A percentile compares a stretch with the other conserved stretches of the same genome.
Evolutionary conservation across 2,888 invertebrate species (phyloP).

Genomic region (Podabrus alpinus): DNA sequence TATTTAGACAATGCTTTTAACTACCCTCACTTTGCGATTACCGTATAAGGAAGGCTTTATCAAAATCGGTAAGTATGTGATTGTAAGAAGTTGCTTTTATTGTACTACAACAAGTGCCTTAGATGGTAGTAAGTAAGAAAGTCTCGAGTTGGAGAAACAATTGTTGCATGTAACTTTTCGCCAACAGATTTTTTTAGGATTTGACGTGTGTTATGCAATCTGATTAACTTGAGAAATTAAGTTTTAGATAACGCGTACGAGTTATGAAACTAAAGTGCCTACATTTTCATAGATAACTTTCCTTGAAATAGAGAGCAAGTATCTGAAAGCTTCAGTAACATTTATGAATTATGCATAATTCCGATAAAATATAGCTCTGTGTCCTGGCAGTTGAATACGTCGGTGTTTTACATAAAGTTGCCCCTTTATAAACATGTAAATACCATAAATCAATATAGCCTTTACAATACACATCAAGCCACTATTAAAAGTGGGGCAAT

Average conservation of each 20-base stretch:
- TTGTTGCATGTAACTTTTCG: slow-evolving; percentile 15
- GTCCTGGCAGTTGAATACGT: slow-evolving; percentile 16
- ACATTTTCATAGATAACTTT: slow-evolving; percentile 10
- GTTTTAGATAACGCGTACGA: not conserved
- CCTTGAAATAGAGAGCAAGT: slow-evolving; percentile 9
- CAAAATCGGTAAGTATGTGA: slow-evolving; percentile 14
- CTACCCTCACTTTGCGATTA: slow-evolving; percentile 15
- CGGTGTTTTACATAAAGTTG: slow-evolving; percentile 17
- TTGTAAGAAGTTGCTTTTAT: slow-evolving; percentile 21
- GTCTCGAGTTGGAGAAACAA: slow-evolving; percentile 3
- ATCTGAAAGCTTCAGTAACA: slow-evolving; percentile 11
- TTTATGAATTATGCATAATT: slow-evolving; percentile 24
- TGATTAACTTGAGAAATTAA: not conserved
- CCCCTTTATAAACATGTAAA: slow-evolving; percentile 10
- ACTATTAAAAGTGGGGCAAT: not conserved
- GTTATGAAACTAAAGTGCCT: not conserved
- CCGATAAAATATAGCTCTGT: slow-evolving; percentile 10
- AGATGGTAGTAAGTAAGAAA: slow-evolving; percentile 14
- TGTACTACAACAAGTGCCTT: slow-evolving; percentile 14
- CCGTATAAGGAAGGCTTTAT: slow-evolving; percentile 18
- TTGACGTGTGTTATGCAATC: not conserved
- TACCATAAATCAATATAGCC: slow-evolving; percentile 12
- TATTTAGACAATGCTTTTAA: slow-evolving; percentile 17
- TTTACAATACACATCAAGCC: not conserved
- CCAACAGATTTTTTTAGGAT: not conserved